phyloP scores from a whole-genome alignment of 2,113 vertebrate species.

The Callospermophilus lateralis region DNA sequence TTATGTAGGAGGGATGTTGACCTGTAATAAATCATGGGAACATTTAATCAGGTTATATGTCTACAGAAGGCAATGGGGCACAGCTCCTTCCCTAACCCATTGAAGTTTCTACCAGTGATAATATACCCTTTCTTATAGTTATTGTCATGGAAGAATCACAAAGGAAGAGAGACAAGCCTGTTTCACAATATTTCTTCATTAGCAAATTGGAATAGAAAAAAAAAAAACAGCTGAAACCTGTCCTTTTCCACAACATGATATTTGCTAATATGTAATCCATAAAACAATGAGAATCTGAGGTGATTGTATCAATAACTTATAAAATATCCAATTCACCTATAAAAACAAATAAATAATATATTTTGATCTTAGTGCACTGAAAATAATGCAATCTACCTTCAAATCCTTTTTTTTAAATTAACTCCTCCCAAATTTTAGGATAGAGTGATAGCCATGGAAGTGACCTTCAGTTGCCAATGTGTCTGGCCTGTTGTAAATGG shows the following conservation, averaged over 20 bases:
- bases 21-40: neutral
- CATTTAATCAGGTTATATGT: neutral
- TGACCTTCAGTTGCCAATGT: slow-evolving; percentile 27
- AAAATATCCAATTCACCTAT: slow-evolving; percentile 37
- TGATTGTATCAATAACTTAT: slow-evolving; percentile 55
- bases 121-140: neutral
- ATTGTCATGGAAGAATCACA: neutral
- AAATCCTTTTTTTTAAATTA: slow-evolving; percentile 57
- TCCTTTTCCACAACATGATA: neutral
- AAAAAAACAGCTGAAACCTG: neutral
- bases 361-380: slow-evolving; percentile 64
- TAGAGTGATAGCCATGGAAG: neutral
- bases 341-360: slow-evolving; percentile 61
- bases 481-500: slow-evolving; percentile 33
- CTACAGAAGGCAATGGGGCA: neutral
- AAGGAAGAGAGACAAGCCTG: neutral
- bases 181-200: neutral
- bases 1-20: neutral
- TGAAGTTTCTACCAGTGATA: neutral
- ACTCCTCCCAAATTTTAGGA: neutral
- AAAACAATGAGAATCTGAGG: slow-evolving; percentile 28
- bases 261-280: slow-evolving; percentile 15
- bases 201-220: neutral
- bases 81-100: neutral
- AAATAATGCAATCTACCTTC: slow-evolving; percentile 3